These are phyloP conservation scores for Xestia xanthographa DNA, from an alignment of 2,888 invertebrate genomes.

Conservation along the genomic window DNA sequence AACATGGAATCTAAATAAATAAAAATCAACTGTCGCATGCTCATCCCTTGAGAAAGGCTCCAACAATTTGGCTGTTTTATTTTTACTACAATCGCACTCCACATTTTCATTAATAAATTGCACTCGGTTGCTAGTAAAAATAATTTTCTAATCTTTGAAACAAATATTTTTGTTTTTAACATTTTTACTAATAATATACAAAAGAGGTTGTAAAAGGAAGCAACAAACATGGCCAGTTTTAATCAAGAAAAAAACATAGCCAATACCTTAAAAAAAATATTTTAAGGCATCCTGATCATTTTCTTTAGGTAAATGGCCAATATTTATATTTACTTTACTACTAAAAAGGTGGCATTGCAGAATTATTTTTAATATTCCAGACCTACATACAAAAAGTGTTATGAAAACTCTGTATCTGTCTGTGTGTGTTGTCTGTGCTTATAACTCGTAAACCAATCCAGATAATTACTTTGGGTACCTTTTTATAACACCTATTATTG, in stretches of 20 bases:
- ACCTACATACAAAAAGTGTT: not conserved
- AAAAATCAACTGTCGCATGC: not conserved
- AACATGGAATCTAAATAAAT: not conserved
- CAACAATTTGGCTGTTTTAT: not conserved
- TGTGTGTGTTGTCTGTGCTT: not conserved
- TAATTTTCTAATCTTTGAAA: not conserved
- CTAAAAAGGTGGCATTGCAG: not conserved
- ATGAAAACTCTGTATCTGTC: not conserved
- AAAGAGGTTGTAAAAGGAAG: slow-evolving; percentile 2
- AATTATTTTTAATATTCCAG: not conserved
- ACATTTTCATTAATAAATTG: too few species aligned
- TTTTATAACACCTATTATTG: not conserved
- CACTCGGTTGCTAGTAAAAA: not conserved
- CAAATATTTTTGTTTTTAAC: not conserved
- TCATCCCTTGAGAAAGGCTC: not conserved
- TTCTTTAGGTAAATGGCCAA: not conserved
- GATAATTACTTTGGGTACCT: not conserved
- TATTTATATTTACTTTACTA: not conserved
- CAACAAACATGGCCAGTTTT: not conserved
- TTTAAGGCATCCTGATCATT: not conserved
- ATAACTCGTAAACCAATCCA: not conserved
- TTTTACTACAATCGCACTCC: not conserved
- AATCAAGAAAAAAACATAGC: not conserved
- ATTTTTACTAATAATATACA: not conserved
- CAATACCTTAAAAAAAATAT: not conserved